Evolutionary conservation across 2,113 vertebrate genomes (phyloP).

Genomic region (Mobula hypostoma): DNA sequence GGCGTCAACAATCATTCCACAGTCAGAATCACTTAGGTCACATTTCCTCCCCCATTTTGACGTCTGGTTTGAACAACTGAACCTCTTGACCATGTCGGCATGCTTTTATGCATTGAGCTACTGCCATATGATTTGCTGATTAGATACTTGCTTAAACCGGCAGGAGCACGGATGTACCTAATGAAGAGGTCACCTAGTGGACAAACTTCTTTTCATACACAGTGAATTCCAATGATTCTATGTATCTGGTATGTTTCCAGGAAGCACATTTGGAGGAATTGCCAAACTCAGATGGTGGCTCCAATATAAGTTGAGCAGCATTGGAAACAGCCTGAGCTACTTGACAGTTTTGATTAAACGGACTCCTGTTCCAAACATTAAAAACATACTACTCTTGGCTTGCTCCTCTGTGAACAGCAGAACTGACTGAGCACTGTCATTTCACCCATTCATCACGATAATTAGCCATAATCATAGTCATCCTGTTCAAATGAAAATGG

Average conservation of each 20-base stretch:
- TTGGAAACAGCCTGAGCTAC: not conserved
- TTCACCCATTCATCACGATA: slow-evolving; percentile 58
- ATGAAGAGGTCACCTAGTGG: too few relatives aligned
- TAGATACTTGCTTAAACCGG: too few relatives aligned
- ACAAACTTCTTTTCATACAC: too few relatives aligned
- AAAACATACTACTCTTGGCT: not conserved
- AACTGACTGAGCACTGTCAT: slow-evolving; percentile 54
- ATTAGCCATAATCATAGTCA: slow-evolving; percentile 59
- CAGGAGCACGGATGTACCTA: too few relatives aligned
- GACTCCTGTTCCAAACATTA: not conserved
- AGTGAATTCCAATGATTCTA: too few relatives aligned
- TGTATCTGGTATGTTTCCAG: not conserved
- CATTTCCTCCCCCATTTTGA: too few relatives aligned
- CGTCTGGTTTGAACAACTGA: too few relatives aligned
- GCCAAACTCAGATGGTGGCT: not conserved
- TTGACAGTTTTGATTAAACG: not conserved
- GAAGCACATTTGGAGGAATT: not conserved
- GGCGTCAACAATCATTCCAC: too few relatives aligned
- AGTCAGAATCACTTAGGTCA: too few relatives aligned
- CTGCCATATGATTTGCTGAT: too few relatives aligned
- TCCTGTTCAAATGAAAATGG: slow-evolving; percentile 48
- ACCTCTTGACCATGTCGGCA: too few relatives aligned
- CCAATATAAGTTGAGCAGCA: not conserved
- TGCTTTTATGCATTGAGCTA: too few relatives aligned
- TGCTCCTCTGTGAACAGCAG: slow-evolving; percentile 45